These are phyloP conservation scores for Proales similis DNA, from an alignment of 1,140 invertebrate species.

Conservation along the genomic window DNA sequence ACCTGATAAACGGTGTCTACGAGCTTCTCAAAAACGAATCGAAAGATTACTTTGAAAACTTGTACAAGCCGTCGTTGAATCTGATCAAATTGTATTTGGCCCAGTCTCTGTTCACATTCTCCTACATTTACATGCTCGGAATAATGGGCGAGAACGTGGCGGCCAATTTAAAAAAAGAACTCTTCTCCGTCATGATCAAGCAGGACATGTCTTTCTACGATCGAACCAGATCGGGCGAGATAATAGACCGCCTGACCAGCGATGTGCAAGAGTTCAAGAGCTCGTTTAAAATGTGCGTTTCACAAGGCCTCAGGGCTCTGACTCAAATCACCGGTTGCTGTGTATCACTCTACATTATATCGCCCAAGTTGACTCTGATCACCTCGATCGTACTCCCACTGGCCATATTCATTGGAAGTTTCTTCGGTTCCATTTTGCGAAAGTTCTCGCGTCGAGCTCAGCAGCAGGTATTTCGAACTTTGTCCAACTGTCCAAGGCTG, in stretches of 20 bases:
- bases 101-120: conserved; percentile 75
- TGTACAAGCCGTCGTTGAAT: conserved; percentile 62
- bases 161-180: conserved; percentile 65
- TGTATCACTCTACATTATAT: conserved; percentile 69
- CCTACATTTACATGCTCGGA: conserved; percentile 76
- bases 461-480: conserved; percentile 71
- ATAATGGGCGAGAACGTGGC: conserved; percentile 78
- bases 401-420: conserved; percentile 67
- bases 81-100: conserved; percentile 62
- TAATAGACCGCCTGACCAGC: conserved; percentile 71
- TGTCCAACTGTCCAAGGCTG: too few relatives aligned
- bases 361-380: conserved; percentile 73
- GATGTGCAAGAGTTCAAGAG: conserved; percentile 96
- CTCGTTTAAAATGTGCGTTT: conserved; percentile 80
- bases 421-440: conserved; percentile 66
- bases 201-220: conserved; percentile 89
- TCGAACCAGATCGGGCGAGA: conserved; percentile 75
- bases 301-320: conserved; percentile 73
- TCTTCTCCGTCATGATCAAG: conserved; percentile 73
- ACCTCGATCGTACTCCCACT: conserved; percentile 73
- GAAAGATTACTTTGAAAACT: conserved; percentile 58
- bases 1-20: conserved; percentile 67
- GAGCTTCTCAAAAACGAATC: conserved; percentile 44
- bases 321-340: conserved; percentile 76
- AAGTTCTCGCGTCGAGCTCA: conserved; percentile 68